These are phyloP conservation scores for Platanista minor DNA, from an alignment of 2,113 vertebrate genomes.

Conservation along the genomic window DNA sequence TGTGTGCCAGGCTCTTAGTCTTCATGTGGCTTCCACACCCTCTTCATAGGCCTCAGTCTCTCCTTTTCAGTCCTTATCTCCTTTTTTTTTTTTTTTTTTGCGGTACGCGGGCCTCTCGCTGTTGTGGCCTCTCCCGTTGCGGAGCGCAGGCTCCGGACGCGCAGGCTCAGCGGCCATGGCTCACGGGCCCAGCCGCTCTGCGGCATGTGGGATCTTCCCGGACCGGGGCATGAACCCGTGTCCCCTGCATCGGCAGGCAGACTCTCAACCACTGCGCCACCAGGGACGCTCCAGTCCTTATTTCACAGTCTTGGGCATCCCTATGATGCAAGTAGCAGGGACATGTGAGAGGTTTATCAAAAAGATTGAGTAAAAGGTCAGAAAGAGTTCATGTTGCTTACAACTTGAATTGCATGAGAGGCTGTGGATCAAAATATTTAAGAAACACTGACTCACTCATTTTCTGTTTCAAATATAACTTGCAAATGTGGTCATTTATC, in stretches of 20 bases:
- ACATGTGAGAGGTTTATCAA: background rate
- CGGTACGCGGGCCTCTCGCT: too few species aligned
- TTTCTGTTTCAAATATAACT: constrained; percentile 46
- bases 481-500: constrained; percentile 38
- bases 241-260: too few species aligned
- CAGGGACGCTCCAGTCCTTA: too few species aligned
- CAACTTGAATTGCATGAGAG: background rate
- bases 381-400: background rate
- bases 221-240: too few species aligned
- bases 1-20: background rate
- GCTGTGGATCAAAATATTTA: constrained; percentile 56
- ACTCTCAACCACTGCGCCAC: too few species aligned
- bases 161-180: too few species aligned
- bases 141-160: too few species aligned
- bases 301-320: background rate
- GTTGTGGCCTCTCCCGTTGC: too few species aligned
- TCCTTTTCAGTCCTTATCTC: background rate
- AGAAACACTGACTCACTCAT: constrained; percentile 50
- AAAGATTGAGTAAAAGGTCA: background rate
- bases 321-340: background rate
- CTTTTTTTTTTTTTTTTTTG: too few species aligned
- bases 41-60: background rate
- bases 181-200: too few species aligned
- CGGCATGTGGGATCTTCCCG: too few species aligned
- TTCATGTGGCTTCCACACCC: background rate